Conservation (phyloP, 2,113 vertebrate species). For the Periophthalmodon schlosseri region DNA sequence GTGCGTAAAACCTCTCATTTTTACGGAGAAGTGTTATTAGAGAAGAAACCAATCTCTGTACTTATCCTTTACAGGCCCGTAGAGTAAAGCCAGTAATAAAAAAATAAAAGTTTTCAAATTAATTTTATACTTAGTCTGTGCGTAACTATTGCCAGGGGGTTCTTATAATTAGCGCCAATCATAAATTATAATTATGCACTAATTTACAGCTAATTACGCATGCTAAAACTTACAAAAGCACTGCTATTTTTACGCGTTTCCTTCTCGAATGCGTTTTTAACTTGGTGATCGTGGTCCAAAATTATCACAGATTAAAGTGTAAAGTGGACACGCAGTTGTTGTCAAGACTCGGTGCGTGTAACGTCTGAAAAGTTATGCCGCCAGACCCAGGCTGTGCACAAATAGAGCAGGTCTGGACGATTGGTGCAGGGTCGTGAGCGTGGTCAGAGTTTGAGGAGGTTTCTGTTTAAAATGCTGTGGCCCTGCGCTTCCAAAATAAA, state of each 20-base stretch:
- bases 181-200: not conserved
- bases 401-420: slow-evolving; percentile 1
- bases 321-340: slow-evolving; percentile 23
- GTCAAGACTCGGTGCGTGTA: slow-evolving; percentile 35
- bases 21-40: not conserved
- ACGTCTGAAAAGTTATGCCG: slow-evolving; percentile 1
- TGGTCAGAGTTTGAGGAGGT: not conserved
- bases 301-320: not conserved
- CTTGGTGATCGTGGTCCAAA: not conserved
- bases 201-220: not conserved
- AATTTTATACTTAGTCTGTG: not conserved
- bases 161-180: not conserved
- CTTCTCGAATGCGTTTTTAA: not conserved
- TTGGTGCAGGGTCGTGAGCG: slow-evolving; percentile 10
- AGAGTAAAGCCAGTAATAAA: not conserved
- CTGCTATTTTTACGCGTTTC: not conserved
- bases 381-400: not conserved
- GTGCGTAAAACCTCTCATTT: slow-evolving; percentile 4
- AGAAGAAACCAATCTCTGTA: not conserved
- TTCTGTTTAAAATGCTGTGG: not conserved
- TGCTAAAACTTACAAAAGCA: not conserved
- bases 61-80: slow-evolving; percentile 2
- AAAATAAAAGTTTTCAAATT: not conserved
- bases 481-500: too few species aligned
- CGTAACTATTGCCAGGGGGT: not conserved